Evolutionary conservation across 2,113 vertebrate genomes (phyloP), one percentile per base, ranked within the genome.

Genomic region (Calyptommatus sinebrachiatus): DNA sequence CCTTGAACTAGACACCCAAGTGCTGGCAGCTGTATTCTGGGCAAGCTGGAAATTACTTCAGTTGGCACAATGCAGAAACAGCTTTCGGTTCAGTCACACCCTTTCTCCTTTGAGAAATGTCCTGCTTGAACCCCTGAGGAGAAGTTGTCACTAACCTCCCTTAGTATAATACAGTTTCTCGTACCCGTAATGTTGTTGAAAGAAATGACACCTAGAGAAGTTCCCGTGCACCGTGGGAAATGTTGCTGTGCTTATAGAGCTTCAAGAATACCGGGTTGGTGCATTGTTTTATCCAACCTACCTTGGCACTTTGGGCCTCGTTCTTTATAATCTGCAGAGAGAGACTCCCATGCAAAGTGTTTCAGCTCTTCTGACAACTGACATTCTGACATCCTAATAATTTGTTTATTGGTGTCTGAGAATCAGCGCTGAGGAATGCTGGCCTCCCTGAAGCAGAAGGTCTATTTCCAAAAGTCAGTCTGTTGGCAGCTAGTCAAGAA

Each of bases 401-500:
- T 20, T 50, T 71, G 45, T 24, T 50, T 6, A 81, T 7, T 70
- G 41, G 63, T 75, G 31, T 61, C 16, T 63, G 50, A 2, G 9
- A 84, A 26, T 4, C 53, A 79, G 62, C 60, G 53, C 5, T 66
- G 46, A 41, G 69, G 89, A 80, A 77, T 66, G n/a, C 14, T 78
- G 81, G 81, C 8, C 63, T 86, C 9, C 29, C 63, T 41, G 71
- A 46, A 86, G 81, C 83, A 80, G 69, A 73, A 79, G 65, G 71
- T 84, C 62, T 71, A 46, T 87, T 87, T 88, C 60, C 11, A 9
- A 83, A 76, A n/a, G 82, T 90, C 86, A 78, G 65, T 7, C 18
- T 79, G 8, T 71, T 87, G 2, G 1, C 24, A 84, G 21, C 75
- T 78, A 62, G 8, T n/a, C 48, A 45, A 50, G 53, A 78, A 83